Evolutionary conservation across 1,140 invertebrate genomes (phyloP).

Genomic region (Drosophila kepulauana): DNA sequence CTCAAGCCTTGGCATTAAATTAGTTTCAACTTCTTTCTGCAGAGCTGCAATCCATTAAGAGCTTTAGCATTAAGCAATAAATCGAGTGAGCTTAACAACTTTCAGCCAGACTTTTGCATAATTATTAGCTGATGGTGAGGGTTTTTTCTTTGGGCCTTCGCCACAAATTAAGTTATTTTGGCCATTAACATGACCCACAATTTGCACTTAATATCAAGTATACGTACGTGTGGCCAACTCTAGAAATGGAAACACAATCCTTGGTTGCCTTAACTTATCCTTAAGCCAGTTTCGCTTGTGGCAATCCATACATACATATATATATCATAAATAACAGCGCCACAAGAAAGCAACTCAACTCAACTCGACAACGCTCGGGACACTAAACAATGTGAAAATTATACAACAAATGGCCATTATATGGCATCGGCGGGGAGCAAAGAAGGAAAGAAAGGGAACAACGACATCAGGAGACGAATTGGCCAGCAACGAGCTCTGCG

Average conservation of each 20-base stretch:
- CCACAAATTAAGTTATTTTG: slow-evolving; percentile 42
- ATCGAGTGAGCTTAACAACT: slow-evolving; percentile 10
- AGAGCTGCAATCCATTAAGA: slow-evolving; percentile 4
- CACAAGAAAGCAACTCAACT: slow-evolving; percentile 36
- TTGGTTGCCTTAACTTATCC: slow-evolving; percentile 7
- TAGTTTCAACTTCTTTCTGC: too few relatives aligned
- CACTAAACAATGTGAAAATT: slow-evolving; percentile 81
- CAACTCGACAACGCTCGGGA: slow-evolving; percentile 45
- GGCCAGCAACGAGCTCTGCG: slow-evolving; percentile 6
- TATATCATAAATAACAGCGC: slow-evolving; percentile 75
- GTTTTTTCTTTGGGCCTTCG: slow-evolving; percentile 1
- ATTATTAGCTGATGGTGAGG: not conserved
- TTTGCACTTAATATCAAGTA: slow-evolving; percentile 37
- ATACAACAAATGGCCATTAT: slow-evolving; percentile 79
- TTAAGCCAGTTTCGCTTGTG: slow-evolving; percentile 41
- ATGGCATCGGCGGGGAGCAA: slow-evolving; percentile 28
- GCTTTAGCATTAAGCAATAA: not conserved
- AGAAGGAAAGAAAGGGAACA: too few relatives aligned
- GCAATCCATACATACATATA: not conserved
- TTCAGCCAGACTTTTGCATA: slow-evolving; percentile 13
- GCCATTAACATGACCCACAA: slow-evolving; percentile 46
- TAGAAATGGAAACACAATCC: slow-evolving; percentile 4
- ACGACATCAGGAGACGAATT: too few relatives aligned
- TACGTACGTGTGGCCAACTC: slow-evolving; percentile 9
- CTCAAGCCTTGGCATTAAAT: not conserved